These are phyloP conservation scores for Drosophila cardini DNA, from an alignment of 1,140 invertebrate genomes.

Conservation along the genomic window DNA sequence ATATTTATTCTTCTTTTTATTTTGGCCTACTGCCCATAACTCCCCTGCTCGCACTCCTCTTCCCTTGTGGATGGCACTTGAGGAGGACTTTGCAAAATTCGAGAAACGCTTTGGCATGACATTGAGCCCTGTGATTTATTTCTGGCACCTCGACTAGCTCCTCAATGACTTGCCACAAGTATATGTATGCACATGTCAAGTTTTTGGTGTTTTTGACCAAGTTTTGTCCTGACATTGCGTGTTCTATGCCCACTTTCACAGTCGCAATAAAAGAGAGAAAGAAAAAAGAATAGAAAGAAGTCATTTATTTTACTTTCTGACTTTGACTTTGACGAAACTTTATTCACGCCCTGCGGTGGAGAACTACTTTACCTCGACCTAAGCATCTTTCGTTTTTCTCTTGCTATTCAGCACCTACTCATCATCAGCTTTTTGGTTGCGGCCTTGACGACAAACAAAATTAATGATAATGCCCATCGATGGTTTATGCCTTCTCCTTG, in stretches of 20 bases:
- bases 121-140: conserved; percentile 73
- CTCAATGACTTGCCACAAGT: conserved; percentile 45
- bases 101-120: conserved; percentile 47
- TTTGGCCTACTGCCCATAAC: conserved; percentile 1
- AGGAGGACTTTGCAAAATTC: conserved; percentile 44
- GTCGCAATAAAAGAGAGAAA: neutral
- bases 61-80: conserved; percentile 32
- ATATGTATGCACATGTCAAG: conserved; percentile 59
- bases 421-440: conserved; percentile 21
- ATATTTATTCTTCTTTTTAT: conserved; percentile 43
- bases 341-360: conserved; percentile 58
- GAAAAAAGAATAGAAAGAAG: conserved; percentile 34
- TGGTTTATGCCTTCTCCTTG: conserved; percentile 48
- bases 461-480: conserved; percentile 74
- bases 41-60: conserved; percentile 7
- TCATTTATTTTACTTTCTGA: conserved; percentile 63
- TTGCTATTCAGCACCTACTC: conserved; percentile 18
- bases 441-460: conserved; percentile 75
- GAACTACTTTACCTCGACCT: neutral
- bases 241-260: conserved; percentile 48
- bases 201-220: conserved; percentile 23
- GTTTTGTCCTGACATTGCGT: conserved; percentile 41
- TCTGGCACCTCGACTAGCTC: conserved; percentile 58
- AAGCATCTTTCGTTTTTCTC: neutral
- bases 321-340: conserved; percentile 37